phyloP scores from a whole-genome alignment of 2,113 vertebrate genomes.

The Pheucticus melanocephalus region DNA sequence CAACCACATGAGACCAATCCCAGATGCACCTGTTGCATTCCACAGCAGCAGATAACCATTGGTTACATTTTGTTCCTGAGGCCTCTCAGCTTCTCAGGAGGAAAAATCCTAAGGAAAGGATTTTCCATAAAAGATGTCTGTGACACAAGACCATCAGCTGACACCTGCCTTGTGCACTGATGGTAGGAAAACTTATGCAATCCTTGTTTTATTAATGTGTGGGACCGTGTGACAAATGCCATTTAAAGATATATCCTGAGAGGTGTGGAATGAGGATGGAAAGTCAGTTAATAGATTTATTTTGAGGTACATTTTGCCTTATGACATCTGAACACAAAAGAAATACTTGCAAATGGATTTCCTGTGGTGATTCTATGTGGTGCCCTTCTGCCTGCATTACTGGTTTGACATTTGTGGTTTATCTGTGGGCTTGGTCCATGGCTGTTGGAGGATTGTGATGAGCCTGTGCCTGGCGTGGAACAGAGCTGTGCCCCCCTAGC shows the following conservation, averaged over 20 bases:
- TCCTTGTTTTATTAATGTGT: not conserved
- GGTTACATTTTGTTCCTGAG: too few species aligned
- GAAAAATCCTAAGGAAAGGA: too few species aligned
- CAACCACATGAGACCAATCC: too few species aligned
- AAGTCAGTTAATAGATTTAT: not conserved
- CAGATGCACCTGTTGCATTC: too few species aligned
- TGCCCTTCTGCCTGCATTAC: not conserved
- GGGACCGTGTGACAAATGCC: not conserved
- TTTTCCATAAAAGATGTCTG: too few species aligned
- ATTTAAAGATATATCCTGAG: not conserved
- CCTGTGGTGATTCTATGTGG: not conserved
- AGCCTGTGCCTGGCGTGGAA: too few species aligned
- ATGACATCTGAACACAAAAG: not conserved
- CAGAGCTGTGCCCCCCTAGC: not conserved
- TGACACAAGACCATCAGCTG: not conserved
- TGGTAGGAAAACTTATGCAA: not conserved
- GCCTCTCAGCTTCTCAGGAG: too few species aligned
- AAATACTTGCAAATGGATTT: not conserved
- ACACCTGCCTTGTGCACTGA: not conserved
- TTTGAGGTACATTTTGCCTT: not conserved
- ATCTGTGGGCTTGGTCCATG: not conserved
- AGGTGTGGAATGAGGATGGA: not conserved
- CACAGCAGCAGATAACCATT: too few species aligned
- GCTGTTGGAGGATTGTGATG: not conserved
- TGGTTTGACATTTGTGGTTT: not conserved